These are phyloP conservation scores for Crocidura indochinensis DNA, from an alignment of 2,797 vertebrate species.

Conservation along the genomic window DNA sequence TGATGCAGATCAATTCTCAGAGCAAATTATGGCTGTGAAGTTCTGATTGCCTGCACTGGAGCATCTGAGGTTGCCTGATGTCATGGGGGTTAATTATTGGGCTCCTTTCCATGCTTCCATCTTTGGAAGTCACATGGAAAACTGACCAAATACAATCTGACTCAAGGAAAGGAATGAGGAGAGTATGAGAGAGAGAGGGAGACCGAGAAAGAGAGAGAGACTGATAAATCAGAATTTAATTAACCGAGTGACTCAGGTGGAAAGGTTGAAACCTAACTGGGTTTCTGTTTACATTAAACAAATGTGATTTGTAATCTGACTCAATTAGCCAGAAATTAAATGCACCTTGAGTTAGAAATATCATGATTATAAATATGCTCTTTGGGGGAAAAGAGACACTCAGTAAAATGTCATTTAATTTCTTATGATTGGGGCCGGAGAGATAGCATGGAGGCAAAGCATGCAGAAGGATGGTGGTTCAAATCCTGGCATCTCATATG, in stretches of 20 bases:
- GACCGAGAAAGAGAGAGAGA: not conserved
- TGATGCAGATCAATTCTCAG: not conserved
- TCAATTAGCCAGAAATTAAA: slow-evolving; percentile 82
- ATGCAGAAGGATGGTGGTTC: too few relatives aligned
- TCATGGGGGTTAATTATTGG: not conserved
- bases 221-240: slow-evolving; percentile 74
- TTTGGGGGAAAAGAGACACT: not conserved
- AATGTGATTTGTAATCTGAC: slow-evolving; percentile 80
- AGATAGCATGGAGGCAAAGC: too few relatives aligned
- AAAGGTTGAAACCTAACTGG: slow-evolving; percentile 68
- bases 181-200: not conserved
- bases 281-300: slow-evolving; percentile 80
- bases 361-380: slow-evolving; percentile 69
- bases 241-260: slow-evolving; percentile 71
- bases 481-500: too few relatives aligned
- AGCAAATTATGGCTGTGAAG: not conserved
- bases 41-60: not conserved
- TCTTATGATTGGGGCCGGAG: too few relatives aligned
- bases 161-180: not conserved
- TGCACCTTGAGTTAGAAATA: slow-evolving; percentile 68
- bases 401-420: not conserved
- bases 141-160: slow-evolving; percentile 9
- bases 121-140: not conserved
- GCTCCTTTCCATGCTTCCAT: not conserved
- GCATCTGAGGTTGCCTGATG: not conserved